Percentiles rank a stretch among this genome's conserved stretches.
These are phyloP conservation scores for Clepsis dumicolana DNA, from an alignment of 2,888 invertebrate species.

Conservation along the genomic window DNA sequence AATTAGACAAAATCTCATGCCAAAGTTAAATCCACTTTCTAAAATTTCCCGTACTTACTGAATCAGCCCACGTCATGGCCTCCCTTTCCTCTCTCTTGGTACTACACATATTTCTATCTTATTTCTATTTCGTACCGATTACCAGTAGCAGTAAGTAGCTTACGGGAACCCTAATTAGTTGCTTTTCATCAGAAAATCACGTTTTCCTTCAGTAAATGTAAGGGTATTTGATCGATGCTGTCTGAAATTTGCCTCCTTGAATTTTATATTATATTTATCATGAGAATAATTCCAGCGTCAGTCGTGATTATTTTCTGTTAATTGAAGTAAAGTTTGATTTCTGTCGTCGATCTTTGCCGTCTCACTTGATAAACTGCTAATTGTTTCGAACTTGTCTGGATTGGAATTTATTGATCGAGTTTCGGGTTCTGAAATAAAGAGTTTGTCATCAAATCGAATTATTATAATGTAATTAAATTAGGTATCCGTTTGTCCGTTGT, in stretches of 20 bases:
- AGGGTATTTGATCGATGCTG: not conserved
- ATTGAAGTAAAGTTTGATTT: constrained; percentile 20
- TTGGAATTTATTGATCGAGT: constrained; percentile 20
- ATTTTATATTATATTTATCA: constrained; percentile 1
- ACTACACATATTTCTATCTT: not conserved
- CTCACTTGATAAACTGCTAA: constrained; percentile 7
- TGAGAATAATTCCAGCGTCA: constrained; percentile 19
- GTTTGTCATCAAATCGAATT: not conserved
- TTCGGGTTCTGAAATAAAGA: not conserved
- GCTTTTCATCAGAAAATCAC: constrained; percentile 4
- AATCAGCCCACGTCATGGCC: not conserved
- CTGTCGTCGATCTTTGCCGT: not conserved
- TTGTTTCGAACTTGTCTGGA: constrained; percentile 29
- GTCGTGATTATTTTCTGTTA: constrained; percentile 23
- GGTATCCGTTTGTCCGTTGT: too few species aligned
- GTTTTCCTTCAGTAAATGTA: not conserved
- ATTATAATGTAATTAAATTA: too few species aligned
- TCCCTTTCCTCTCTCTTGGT: not conserved
- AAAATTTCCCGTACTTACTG: not conserved
- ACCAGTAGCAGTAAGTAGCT: constrained; percentile 6
- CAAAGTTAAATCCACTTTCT: not conserved
- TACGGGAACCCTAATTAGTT: constrained; percentile 4
- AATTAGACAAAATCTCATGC: not conserved
- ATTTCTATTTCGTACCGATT: constrained; percentile 4
- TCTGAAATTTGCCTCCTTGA: not conserved